These are phyloP conservation scores for Platyscapa corneri DNA, from an alignment of 1,140 invertebrate species.

Conservation along the genomic window DNA sequence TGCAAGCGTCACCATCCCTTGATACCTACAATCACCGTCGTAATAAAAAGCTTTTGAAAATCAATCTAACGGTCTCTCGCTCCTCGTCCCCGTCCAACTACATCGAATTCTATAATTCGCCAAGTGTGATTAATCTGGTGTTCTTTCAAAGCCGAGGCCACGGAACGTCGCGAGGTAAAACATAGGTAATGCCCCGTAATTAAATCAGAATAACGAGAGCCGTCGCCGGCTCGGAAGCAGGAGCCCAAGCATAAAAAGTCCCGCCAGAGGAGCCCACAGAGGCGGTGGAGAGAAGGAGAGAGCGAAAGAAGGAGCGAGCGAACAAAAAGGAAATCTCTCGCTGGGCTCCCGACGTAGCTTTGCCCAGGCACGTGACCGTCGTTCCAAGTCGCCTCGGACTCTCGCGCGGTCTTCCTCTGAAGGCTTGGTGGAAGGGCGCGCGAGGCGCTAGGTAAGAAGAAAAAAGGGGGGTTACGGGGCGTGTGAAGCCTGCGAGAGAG, in stretches of 20 bases:
- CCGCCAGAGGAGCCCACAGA: too few relatives aligned
- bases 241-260: neutral
- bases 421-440: neutral
- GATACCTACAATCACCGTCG: too few relatives aligned
- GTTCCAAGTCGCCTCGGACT: neutral
- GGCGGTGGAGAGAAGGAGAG: too few relatives aligned
- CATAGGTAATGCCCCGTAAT: neutral
- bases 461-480: neutral
- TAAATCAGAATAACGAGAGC: neutral
- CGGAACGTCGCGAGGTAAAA: neutral
- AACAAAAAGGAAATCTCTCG: neutral
- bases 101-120: neutral
- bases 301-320: neutral
- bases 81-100: neutral
- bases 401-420: neutral
- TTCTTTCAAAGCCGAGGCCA: neutral
- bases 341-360: neutral
- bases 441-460: neutral
- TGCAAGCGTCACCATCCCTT: too few relatives aligned
- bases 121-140: neutral
- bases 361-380: constrained; percentile 5
- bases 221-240: neutral
- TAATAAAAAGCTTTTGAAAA: neutral
- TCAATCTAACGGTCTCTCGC: neutral
- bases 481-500: constrained; percentile 40